A percentile compares a stretch with the other conserved stretches of the same genome.
Conservation (phyloP, 2,113 vertebrate genomes). For the Datnioides undecimradiatus region DNA sequence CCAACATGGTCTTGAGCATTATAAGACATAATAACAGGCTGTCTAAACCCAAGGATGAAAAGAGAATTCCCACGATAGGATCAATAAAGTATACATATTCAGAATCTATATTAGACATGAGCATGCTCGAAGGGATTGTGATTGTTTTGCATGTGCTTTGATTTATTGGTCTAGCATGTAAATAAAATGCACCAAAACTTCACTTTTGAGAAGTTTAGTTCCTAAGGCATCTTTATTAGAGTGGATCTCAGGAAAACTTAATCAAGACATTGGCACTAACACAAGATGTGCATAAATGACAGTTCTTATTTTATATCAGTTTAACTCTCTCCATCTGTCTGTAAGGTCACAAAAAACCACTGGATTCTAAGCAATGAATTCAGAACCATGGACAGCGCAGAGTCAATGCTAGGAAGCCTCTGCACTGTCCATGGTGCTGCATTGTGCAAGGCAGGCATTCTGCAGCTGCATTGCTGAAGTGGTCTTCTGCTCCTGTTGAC, state of each 20-base stretch:
- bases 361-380: background rate
- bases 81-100: background rate
- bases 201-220: background rate
- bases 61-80: background rate
- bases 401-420: background rate
- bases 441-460: background rate
- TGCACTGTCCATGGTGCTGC: constrained; percentile 53
- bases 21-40: background rate
- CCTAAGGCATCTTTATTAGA: background rate
- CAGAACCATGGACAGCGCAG: constrained; percentile 50
- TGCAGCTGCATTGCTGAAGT: background rate
- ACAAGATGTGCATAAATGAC: background rate
- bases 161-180: background rate
- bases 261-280: background rate
- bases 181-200: background rate
- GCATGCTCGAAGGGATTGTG: background rate
- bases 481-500: constrained; percentile 11
- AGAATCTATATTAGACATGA: background rate
- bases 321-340: background rate
- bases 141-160: background rate
- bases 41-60: background rate
- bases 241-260: background rate
- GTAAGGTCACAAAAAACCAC: background rate
- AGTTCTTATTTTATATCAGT: background rate
- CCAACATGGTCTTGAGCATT: background rate